phyloP scores from a whole-genome alignment of 2,888 invertebrate species.

The Scaptomyza cyrtandrae region DNA sequence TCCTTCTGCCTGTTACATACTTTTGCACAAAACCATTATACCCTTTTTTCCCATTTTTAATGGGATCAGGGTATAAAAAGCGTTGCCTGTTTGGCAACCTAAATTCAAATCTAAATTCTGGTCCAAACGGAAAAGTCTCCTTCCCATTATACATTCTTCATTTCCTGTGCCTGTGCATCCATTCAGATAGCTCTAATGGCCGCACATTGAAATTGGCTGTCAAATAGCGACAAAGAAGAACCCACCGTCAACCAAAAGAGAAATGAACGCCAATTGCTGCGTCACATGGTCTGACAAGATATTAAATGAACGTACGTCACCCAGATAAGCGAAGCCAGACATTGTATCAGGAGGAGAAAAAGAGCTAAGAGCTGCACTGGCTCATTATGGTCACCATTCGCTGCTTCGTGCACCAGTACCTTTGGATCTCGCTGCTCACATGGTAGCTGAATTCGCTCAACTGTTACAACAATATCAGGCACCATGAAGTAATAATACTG shows the following conservation, averaged over 20 bases:
- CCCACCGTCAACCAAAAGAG: slow-evolving; percentile 8
- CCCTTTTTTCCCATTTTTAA: no score
- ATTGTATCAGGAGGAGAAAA: neutral
- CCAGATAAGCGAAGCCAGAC: slow-evolving; percentile 21
- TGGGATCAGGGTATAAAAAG: no score
- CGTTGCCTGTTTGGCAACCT: slow-evolving; percentile 35
- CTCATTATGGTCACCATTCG: slow-evolving; percentile 32
- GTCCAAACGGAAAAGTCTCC: slow-evolving; percentile 20
- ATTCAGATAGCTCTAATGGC: slow-evolving; percentile 28
- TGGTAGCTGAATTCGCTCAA: slow-evolving; percentile 85
- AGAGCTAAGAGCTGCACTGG: no score
- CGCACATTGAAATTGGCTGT: slow-evolving; percentile 64
- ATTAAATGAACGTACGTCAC: slow-evolving; percentile 45
- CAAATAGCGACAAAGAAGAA: slow-evolving; percentile 15
- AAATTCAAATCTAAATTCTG: slow-evolving; percentile 29
- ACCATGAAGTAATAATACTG: slow-evolving; percentile 87
- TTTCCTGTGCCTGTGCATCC: slow-evolving; percentile 22
- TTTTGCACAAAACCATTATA: no score
- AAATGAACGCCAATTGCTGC: slow-evolving; percentile 53
- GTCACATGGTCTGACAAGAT: slow-evolving; percentile 62
- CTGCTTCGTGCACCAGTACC: slow-evolving; percentile 35
- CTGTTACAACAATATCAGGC: slow-evolving; percentile 88
- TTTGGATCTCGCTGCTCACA: slow-evolving; percentile 73
- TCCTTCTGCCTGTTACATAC: no score
- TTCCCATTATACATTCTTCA: slow-evolving; percentile 2